Conservation (phyloP, 2,797 vertebrate genomes). For the Spheniscus humboldti region DNA sequence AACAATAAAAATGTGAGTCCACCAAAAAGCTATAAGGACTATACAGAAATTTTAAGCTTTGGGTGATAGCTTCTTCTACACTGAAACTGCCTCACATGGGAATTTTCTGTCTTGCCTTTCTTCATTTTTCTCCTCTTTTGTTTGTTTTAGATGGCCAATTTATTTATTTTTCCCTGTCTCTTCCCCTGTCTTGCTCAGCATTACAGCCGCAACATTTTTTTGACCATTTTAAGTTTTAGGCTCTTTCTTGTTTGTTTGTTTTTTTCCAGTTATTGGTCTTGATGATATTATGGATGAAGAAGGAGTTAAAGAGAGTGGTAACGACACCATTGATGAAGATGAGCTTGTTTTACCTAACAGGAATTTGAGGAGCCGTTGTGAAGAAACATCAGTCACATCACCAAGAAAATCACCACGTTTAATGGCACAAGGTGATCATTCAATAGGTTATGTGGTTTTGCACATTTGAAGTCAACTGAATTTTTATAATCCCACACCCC, state of each 20-base stretch:
- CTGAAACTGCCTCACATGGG: slow-evolving; percentile 6
- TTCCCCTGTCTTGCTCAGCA: not conserved
- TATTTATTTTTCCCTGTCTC: not conserved
- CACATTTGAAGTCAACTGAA: not conserved
- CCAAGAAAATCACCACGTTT: slow-evolving; percentile 82
- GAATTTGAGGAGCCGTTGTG: slow-evolving; percentile 73
- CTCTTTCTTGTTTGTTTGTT: slow-evolving; percentile 40
- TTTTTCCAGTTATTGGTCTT: slow-evolving; percentile 78
- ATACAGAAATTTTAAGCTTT: slow-evolving; percentile 30
- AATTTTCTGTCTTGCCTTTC: slow-evolving; percentile 8
- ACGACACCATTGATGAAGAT: slow-evolving; percentile 75
- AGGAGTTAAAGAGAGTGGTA: slow-evolving; percentile 79
- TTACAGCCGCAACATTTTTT: not conserved
- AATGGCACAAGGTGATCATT: slow-evolving; percentile 75
- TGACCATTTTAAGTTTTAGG: slow-evolving; percentile 48
- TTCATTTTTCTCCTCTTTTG: not conserved
- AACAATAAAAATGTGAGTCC: slow-evolving; percentile 44
- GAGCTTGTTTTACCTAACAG: slow-evolving; percentile 76
- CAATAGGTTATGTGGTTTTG: not conserved
- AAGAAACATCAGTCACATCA: slow-evolving; percentile 69
- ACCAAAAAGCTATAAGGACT: slow-evolving; percentile 17
- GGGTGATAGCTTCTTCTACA: slow-evolving; percentile 9
- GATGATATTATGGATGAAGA: slow-evolving; percentile 82
- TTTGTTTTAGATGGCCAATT: not conserved
- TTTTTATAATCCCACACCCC: not conserved